Conservation (phyloP, 1,140 invertebrate genomes). For the Papilio polytes region DNA sequence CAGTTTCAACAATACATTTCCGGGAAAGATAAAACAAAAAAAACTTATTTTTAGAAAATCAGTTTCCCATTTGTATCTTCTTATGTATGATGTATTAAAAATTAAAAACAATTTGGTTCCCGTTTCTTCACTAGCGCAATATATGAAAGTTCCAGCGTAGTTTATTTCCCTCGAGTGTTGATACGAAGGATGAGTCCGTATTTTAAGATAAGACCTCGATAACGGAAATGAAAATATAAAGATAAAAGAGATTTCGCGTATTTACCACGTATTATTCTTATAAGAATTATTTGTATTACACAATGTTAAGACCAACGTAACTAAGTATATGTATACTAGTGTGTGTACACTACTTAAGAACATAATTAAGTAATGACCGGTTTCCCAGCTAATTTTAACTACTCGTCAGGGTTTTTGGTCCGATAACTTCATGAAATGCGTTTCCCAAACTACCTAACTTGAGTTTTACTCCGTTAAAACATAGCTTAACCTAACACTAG, state of each 20-base stretch:
- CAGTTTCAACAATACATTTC: too few species aligned
- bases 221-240: conserved; percentile 13
- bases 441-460: too few species aligned
- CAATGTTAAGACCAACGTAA: neutral
- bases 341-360: too few species aligned
- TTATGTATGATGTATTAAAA: neutral
- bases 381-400: too few species aligned
- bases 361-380: too few species aligned
- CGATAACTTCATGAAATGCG: too few species aligned
- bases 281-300: neutral
- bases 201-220: conserved; percentile 24
- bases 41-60: neutral
- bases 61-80: neutral
- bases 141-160: conserved; percentile 20
- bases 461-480: too few species aligned
- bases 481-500: too few species aligned
- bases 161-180: conserved; percentile 25
- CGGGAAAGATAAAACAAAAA: too few species aligned
- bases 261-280: conserved; percentile 1
- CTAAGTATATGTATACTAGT: too few species aligned
- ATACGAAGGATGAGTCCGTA: conserved; percentile 23
- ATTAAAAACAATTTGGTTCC: conserved; percentile 17
- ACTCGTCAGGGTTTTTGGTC: too few species aligned
- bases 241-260: neutral
- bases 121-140: conserved; percentile 13